A percentile compares a stretch with the other conserved stretches of the same genome.
Conservation (phyloP, 2,888 invertebrate genomes). For the Trichacis sp. region DNA sequence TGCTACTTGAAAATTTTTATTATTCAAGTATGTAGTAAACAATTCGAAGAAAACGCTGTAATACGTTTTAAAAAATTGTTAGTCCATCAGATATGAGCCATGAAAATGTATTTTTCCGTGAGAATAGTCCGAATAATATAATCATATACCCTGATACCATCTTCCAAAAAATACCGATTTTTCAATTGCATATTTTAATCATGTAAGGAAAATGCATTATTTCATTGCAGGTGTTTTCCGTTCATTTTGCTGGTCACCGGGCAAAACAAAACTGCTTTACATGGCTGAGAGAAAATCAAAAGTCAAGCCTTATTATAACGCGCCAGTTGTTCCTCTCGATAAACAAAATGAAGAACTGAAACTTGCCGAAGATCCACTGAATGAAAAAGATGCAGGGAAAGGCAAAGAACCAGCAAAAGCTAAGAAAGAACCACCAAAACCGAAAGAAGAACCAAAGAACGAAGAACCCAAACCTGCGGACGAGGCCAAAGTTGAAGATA, state of each 20-base stretch:
- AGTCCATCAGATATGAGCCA: no score
- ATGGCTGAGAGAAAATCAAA: conserved; percentile 83
- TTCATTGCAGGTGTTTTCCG: conserved; percentile 79
- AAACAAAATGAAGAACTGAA: no score
- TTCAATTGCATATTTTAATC: no score
- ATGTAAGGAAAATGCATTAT: no score
- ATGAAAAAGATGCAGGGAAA: background rate
- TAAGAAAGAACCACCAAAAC: background rate
- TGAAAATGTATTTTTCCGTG: no score
- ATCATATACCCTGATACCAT: no score
- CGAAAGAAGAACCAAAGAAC: background rate
- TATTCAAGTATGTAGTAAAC: no score
- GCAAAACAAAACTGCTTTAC: conserved; percentile 80
- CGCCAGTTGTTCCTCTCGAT: background rate
- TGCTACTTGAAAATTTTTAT: no score
- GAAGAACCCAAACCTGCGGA: background rate
- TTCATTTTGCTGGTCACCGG: conserved; percentile 79
- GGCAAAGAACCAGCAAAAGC: background rate
- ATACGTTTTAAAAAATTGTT: no score
- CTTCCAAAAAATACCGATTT: no score
- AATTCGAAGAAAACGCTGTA: no score
- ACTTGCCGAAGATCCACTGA: background rate
- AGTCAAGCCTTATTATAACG: background rate
- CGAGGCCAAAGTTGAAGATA: background rate
- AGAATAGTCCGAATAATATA: no score